Base-by-base conservation (phyloP, 1,140 invertebrate species). In the Phenacoccus solenopsis region DNA sequence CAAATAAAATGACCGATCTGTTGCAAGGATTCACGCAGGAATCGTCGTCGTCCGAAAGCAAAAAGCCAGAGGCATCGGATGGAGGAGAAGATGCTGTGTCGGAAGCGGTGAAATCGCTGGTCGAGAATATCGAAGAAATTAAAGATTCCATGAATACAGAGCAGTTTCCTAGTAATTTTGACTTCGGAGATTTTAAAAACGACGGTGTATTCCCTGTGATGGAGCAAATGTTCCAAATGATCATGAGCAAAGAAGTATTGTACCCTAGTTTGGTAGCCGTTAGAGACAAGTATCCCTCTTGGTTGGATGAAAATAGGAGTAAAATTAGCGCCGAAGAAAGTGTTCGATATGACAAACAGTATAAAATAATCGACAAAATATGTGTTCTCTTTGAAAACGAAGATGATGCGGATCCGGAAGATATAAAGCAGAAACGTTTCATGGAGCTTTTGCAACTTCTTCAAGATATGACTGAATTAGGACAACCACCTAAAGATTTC, bases 151-250 rank as follows among this genome's bases (percentile, higher is more conserved):
- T 64, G 21, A 10, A 10, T 5, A 3, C 21, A 4, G 59, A 64
- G 12, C 22, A 64, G 13, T 25, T 64, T 25, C 20, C 9, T 5
- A 64, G 20, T 24, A 27, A 64, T 27, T 3, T 64, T 24, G 25
- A 64, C 16, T 64, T 64, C 21, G 25, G 25, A 25, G 59, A 64
- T 64, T 64, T 64, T 22, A 64, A 25, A 64, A 64, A 27, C 25
- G 59, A 64, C 4, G 59, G 22, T 1, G 25, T 64, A 10, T 64
- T 64, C 16, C 59, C 59, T 3, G 25, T 64, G 10, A 64, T 64
- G 59, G 59, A 64, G 25, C 59, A 64, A 64, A 64, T 64, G 59
- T 64, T 64, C 25, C 59, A 64, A 64, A 64, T 27, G 21, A 24
- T 64, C 12, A 64, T 64, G 59, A 64, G 59, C 16, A 64, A 64